Conservation (phyloP, 2,888 invertebrate species). For the Eupithecia inturbata region DNA sequence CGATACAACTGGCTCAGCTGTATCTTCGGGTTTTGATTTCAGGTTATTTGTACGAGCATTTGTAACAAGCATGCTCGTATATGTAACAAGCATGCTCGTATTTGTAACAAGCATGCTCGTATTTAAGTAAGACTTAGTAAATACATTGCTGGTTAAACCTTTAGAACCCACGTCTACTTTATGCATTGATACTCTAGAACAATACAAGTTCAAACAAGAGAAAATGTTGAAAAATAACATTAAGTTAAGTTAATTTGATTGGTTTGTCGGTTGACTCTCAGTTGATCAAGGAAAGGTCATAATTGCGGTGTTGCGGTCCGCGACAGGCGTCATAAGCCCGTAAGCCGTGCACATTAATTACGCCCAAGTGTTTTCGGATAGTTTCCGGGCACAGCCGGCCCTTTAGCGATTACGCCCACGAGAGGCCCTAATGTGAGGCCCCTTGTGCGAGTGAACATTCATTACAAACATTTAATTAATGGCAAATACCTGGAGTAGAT, state of each 20-base stretch:
- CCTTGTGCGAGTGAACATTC: constrained; percentile 31
- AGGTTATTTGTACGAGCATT: not conserved
- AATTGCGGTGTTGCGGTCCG: constrained; percentile 22
- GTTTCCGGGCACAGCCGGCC: constrained; percentile 43
- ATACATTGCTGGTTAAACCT: not conserved
- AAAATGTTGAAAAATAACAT: not conserved
- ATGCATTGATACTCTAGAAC: not conserved
- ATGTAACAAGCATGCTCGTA: not conserved
- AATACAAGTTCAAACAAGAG: not conserved
- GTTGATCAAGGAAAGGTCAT: constrained; percentile 22
- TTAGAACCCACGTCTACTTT: not conserved
- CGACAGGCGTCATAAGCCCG: constrained; percentile 45
- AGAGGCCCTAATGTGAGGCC: constrained; percentile 24
- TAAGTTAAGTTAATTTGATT: not conserved
- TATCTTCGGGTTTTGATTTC: not conserved
- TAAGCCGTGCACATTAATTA: constrained; percentile 55
- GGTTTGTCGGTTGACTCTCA: constrained; percentile 15
- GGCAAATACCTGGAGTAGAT: constrained; percentile 27
- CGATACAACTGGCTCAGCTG: not conserved
- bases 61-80: too few species aligned
- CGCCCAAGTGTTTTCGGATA: constrained; percentile 55
- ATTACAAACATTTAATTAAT: constrained; percentile 34
- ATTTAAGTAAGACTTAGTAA: not conserved
- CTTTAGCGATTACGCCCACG: constrained; percentile 37
- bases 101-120: too few species aligned